phyloP scores from a whole-genome alignment of 1,140 invertebrate genomes.

The Psix sp. region DNA sequence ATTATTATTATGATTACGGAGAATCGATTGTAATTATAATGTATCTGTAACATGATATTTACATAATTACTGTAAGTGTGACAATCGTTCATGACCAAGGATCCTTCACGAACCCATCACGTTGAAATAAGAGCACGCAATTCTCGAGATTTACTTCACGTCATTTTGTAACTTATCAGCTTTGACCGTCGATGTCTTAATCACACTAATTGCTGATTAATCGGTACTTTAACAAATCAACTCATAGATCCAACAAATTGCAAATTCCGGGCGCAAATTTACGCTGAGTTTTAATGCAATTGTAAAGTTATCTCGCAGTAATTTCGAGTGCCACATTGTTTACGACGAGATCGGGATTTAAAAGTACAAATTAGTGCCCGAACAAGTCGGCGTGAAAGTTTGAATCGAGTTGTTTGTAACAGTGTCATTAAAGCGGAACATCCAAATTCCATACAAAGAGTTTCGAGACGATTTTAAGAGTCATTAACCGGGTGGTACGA shows the following conservation, averaged over 20 bases:
- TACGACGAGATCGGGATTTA: constrained; percentile 9
- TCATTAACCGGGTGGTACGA: constrained; percentile 24
- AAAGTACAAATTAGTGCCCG: constrained; percentile 14
- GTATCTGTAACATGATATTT: too few relatives aligned
- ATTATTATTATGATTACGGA: constrained; percentile 27
- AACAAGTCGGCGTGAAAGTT: constrained; percentile 14
- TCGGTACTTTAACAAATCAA: too few relatives aligned
- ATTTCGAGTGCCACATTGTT: too few relatives aligned
- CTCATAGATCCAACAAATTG: too few relatives aligned
- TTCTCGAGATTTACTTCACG: constrained; percentile 26
- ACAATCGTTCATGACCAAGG: constrained; percentile 29
- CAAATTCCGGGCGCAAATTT: too few relatives aligned
- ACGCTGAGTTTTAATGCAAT: too few relatives aligned
- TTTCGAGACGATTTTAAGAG: constrained; percentile 22
- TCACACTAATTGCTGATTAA: constrained; percentile 45
- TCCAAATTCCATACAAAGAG: background rate
- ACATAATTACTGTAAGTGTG: too few relatives aligned
- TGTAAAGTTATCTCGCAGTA: too few relatives aligned
- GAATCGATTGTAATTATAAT: too few relatives aligned
- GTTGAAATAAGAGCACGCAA: constrained; percentile 46
- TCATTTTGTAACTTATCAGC: constrained; percentile 48
- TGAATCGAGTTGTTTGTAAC: constrained; percentile 14
- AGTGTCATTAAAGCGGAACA: constrained; percentile 23
- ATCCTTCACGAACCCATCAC: constrained; percentile 33
- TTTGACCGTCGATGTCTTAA: constrained; percentile 41